phyloP scores from a whole-genome alignment of 2,113 vertebrate genomes.

The Eurypyga helias region DNA sequence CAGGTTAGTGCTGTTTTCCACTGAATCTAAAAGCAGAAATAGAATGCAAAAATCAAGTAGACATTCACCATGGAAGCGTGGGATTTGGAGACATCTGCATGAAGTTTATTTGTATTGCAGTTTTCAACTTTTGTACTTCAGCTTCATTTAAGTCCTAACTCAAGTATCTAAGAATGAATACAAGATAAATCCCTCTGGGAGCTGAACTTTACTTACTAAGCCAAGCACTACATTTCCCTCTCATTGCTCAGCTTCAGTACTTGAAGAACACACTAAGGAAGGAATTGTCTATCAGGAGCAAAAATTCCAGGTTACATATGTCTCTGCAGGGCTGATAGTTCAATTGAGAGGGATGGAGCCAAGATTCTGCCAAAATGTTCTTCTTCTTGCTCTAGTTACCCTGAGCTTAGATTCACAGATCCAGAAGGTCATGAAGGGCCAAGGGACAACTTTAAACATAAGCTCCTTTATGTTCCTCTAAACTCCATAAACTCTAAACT shows the following conservation, averaged over 20 bases:
- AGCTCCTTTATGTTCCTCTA: conserved; percentile 15
- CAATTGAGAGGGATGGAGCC: background rate
- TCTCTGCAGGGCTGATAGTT: background rate
- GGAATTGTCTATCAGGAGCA: background rate
- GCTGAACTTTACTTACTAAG: background rate
- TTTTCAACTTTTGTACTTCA: background rate
- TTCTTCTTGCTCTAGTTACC: background rate
- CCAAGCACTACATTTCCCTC: background rate
- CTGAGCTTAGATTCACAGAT: background rate
- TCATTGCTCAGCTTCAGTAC: background rate
- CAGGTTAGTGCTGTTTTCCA: background rate
- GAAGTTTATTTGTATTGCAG: background rate
- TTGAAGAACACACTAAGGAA: background rate
- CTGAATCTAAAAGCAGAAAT: background rate
- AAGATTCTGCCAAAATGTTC: conserved; percentile 4
- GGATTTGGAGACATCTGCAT: background rate
- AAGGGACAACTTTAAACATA: conserved; percentile 14
- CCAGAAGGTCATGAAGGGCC: background rate
- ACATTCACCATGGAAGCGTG: background rate
- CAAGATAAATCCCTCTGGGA: background rate
- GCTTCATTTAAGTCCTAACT: background rate
- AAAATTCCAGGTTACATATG: background rate
- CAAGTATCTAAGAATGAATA: background rate
- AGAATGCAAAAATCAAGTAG: background rate
- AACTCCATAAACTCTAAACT: background rate